Evolutionary conservation across 53 echinoderm and acorn worm species (phyloP), one percentile per base, ranked within the genome.

Genomic region (Echinometra lucunter): DNA sequence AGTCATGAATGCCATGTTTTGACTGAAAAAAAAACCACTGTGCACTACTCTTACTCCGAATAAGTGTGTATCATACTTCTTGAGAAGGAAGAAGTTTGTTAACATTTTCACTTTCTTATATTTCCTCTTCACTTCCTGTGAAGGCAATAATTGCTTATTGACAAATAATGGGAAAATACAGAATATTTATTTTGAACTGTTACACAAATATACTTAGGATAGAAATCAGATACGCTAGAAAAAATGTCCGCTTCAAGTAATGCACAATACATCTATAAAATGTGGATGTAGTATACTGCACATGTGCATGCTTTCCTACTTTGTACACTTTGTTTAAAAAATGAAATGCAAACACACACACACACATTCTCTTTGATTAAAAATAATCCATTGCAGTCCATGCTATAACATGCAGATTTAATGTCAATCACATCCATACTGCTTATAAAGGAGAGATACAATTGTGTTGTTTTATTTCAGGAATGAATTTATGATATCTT

Each of bases 371-470:
- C 75, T 74, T 74, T 74, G 75, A 23, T 74, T 49, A 49, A 6
- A 49, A 49, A 74, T 74, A 74, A 74, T 74, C 25, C 75, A 74
- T 74, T 74, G 75, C 75, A 74, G 75, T 74, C 75, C 75, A 74
- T 74, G 75, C 35, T 74, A 25, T 74, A 74, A 74, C 25, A 74
- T 74, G 75, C 75, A 74, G 75, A 74, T 74, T 38, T 21, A 74
- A 74, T 74, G 34, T 74, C 75, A 74, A 74, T 74, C 34, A 74
- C 75, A 37, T 74, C 75, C 75, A 74, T 74, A 74, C 17, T 74
- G 30, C 75, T 74, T 74, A 74, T 34, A 38, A 74, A 74, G 75
- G 75, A 74, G 12, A 49, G 49, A 49, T 49, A 49, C 12, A 27
- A 10, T 74, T 34, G 25, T 74, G 75, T 74, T 74, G 75, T 74